A percentile compares a stretch with the other conserved stretches of the same genome.
Evolutionary conservation across 1,140 invertebrate genomes (phyloP).

Genomic region (Ephestia elutella): DNA sequence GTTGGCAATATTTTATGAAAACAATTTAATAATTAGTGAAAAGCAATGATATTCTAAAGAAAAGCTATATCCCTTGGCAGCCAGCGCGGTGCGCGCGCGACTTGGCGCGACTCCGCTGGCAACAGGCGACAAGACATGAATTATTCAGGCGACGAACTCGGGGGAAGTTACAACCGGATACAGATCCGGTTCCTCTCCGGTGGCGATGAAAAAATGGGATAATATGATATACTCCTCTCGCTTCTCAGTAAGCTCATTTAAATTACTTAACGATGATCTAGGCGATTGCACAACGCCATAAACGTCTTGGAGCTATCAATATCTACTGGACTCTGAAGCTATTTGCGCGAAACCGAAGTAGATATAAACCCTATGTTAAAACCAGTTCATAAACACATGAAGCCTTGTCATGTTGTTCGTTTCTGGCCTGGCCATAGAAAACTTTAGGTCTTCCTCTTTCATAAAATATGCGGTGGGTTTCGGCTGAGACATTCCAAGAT

Average conservation of each 20-base stretch:
- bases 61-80: too few species aligned
- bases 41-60: too few species aligned
- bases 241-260: not conserved
- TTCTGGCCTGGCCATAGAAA: too few species aligned
- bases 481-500: too few species aligned
- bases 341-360: not conserved
- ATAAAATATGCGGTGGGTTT: too few species aligned
- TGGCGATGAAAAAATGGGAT: constrained; percentile 4
- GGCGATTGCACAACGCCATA: too few species aligned
- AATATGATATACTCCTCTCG: not conserved
- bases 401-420: too few species aligned
- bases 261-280: not conserved
- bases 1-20: too few species aligned
- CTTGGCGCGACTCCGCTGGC: constrained; percentile 8
- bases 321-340: too few species aligned
- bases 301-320: too few species aligned
- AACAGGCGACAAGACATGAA: constrained; percentile 27
- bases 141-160: constrained; percentile 35
- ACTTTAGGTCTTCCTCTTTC: too few species aligned
- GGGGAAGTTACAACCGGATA: constrained; percentile 52
- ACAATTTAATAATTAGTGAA: too few species aligned
- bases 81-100: constrained; percentile 19
- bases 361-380: not conserved
- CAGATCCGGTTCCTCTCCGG: constrained; percentile 50
- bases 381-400: not conserved